These are phyloP conservation scores for Tipula confusa DNA, from an alignment of 2,888 invertebrate genomes.

Conservation along the genomic window DNA sequence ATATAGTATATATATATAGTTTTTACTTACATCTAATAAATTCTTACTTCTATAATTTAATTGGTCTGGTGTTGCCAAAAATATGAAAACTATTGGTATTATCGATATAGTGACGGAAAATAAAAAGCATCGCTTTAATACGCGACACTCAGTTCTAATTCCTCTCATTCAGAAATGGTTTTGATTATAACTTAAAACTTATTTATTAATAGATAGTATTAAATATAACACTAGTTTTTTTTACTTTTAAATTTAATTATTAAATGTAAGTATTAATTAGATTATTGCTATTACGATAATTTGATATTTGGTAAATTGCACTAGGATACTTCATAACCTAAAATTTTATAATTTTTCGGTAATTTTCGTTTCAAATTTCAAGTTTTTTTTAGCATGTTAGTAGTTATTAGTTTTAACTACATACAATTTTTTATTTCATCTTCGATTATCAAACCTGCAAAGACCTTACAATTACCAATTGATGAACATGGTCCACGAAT, in stretches of 20 bases:
- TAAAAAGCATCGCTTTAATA: slow-evolving; percentile 50
- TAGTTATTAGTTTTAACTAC: too few relatives aligned
- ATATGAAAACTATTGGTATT: slow-evolving; percentile 48
- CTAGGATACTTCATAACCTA: not conserved
- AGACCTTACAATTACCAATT: too few relatives aligned
- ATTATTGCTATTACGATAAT: not conserved
- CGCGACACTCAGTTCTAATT: slow-evolving; percentile 48
- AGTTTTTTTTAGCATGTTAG: too few relatives aligned
- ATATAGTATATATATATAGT: not conserved
- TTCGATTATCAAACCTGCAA: too few relatives aligned
- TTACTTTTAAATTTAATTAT: not conserved
- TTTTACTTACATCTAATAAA: slow-evolving; percentile 46
- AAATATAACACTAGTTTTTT: not conserved
- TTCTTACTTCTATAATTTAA: slow-evolving; percentile 48
- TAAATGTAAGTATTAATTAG: not conserved
- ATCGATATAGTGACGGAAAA: slow-evolving; percentile 49
- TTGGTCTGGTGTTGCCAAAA: slow-evolving; percentile 49
- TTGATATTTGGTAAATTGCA: not conserved
- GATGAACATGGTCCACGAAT: too few relatives aligned
- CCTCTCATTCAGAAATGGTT: slow-evolving; percentile 45
- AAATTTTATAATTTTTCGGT: not conserved
- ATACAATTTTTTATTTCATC: too few relatives aligned
- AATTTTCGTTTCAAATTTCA: too few relatives aligned
- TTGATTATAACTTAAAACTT: not conserved
- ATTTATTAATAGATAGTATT: not conserved